Evolutionary conservation across 2,113 vertebrate species (phyloP), one percentile per base, ranked within the genome.

Genomic region (Brienomyrus brachyistius): DNA sequence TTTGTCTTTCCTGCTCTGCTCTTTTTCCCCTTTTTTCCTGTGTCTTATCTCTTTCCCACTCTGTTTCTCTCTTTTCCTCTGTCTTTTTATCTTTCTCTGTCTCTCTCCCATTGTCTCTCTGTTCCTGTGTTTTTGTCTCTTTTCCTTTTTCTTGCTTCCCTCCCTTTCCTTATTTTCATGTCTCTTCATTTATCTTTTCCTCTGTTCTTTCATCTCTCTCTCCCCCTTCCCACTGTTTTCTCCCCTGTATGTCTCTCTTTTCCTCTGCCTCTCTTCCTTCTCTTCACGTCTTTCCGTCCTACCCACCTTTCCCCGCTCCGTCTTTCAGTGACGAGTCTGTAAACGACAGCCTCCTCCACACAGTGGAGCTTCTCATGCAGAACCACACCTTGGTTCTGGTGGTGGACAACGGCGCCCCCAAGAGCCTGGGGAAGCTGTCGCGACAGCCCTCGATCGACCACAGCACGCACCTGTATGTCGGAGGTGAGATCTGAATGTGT

Each of bases 341-440:
- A 92, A 99, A 98, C 1, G 98, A 99, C 0, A 98, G 98, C 23
- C 97, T 98, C 89, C 98, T 99, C 92, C 98, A 99, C 66, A 97
- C 97, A 0, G 97, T 99, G 80, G 98, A 99, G 94, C 95, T 99
- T 1, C 92, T 99, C 93, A 97, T 98, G 95, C 95, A 99, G 93
- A 99, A 99, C 93, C 98, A 97, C 90, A 98, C 97, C 0, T 93
- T 99, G 90, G 99, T 98, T 93, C 95, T 99, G 91, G 98, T 99
- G 92, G 98, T 99, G 93, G 98, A 99, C 92, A 98, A 98, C 88
- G 98, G 98, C 21, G 92, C 95, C 91, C 98, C 97, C 74, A 98
- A 98, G 96, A 99, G 97, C 84, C 96, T 99, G 87, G 97, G 98
- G 47, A 99, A 98, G 92, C 96, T 98, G 47, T 96, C 97, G n/a